Evolutionary conservation across 2,113 vertebrate genomes (phyloP).

Genomic region (Myrmecophaga tridactyla): DNA sequence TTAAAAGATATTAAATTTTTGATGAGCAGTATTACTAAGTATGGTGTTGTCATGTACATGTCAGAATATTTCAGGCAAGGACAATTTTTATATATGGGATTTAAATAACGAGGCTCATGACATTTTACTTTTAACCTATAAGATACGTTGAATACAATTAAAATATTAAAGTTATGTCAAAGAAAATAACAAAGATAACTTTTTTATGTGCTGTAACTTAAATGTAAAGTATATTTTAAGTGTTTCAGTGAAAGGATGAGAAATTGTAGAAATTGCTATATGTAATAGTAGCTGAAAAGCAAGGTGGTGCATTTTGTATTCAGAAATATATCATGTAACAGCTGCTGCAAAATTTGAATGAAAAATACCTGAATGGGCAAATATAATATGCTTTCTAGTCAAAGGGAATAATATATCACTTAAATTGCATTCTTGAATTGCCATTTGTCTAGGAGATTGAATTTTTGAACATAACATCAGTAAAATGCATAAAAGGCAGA

Average conservation of each 20-base stretch:
- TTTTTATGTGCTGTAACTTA: constrained; percentile 42
- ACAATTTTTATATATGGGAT: constrained; percentile 19
- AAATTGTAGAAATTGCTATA: constrained; percentile 1
- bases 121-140: constrained; percentile 50
- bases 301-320: constrained; percentile 14
- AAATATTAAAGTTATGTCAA: constrained; percentile 53
- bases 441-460: constrained; percentile 62
- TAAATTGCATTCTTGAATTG: constrained; percentile 59
- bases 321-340: constrained; percentile 53
- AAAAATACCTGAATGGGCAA: constrained; percentile 50
- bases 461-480: constrained; percentile 44
- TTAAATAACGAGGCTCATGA: constrained; percentile 56
- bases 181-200: constrained; percentile 47
- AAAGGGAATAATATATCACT: constrained; percentile 51
- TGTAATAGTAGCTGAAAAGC: constrained; percentile 22
- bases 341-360: constrained; percentile 51
- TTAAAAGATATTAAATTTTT: constrained; percentile 45
- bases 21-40: not conserved
- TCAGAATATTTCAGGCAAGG: constrained; percentile 27
- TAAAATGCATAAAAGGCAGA: constrained; percentile 55
- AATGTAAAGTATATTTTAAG: constrained; percentile 48
- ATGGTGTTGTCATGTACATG: not conserved
- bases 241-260: constrained; percentile 34
- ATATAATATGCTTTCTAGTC: constrained; percentile 50
- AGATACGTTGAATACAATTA: constrained; percentile 32